phyloP scores from a whole-genome alignment of 2,113 vertebrate genomes.

The Recurvirostra avosetta region DNA sequence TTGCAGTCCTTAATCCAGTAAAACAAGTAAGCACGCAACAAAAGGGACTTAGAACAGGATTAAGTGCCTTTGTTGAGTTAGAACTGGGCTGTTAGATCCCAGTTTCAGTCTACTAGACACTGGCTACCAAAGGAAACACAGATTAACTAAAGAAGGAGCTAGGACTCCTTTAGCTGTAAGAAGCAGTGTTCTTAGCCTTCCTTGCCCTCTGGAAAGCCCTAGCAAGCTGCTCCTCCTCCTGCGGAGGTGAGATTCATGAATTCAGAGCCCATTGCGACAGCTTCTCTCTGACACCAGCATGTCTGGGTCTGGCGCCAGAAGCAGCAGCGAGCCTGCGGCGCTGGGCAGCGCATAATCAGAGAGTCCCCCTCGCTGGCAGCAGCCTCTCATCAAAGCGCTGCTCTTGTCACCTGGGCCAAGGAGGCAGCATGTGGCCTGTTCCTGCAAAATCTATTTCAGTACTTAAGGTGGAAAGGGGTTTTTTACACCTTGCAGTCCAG shows the following conservation, averaged over 20 bases:
- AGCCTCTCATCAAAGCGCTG: neutral
- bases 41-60: neutral
- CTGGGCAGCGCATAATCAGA: neutral
- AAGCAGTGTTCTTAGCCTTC: neutral
- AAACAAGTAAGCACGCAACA: neutral
- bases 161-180: neutral
- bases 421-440: neutral
- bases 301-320: neutral
- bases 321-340: accelerated
- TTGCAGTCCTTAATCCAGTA: neutral
- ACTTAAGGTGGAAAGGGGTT: neutral
- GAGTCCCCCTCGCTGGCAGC: neutral
- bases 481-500: neutral
- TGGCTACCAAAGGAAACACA: neutral
- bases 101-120: neutral
- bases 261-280: neutral
- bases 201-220: neutral
- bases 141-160: neutral
- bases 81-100: neutral
- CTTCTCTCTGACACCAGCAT: neutral
- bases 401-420: neutral
- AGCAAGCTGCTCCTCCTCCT: neutral
- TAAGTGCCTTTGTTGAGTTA: neutral
- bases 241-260: neutral
- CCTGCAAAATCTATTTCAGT: neutral